These are phyloP conservation scores for Archips xylosteana DNA, from an alignment of 2,888 invertebrate genomes.

Conservation along the genomic window DNA sequence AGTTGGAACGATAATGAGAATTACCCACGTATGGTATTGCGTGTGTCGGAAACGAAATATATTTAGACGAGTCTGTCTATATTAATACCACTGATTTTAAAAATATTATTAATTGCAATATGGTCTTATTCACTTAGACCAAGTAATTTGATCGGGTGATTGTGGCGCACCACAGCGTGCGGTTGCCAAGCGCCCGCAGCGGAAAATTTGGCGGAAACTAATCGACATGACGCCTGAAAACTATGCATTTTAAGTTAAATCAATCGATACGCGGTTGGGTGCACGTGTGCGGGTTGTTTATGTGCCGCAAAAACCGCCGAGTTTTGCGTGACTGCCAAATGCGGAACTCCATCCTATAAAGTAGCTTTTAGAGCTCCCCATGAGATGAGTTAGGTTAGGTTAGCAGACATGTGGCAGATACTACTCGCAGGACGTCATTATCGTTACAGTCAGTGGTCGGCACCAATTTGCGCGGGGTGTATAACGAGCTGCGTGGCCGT, in stretches of 20 bases:
- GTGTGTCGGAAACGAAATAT: conserved; percentile 59
- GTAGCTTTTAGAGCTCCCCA: conserved; percentile 77
- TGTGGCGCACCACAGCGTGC: conserved; percentile 66
- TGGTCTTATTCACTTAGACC: conserved; percentile 55
- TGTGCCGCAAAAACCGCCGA: conserved; percentile 80
- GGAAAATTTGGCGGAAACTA: conserved; percentile 78
- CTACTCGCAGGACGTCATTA: conserved; percentile 74
- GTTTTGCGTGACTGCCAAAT: conserved; percentile 81
- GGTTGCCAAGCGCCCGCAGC: conserved; percentile 77
- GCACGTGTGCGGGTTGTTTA: conserved; percentile 81
- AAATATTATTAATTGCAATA: conserved; percentile 41
- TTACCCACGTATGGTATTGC: conserved; percentile 64
- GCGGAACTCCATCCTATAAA: conserved; percentile 66
- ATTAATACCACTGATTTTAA: conserved; percentile 11
- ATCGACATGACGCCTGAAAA: conserved; percentile 76
- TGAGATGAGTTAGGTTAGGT: conserved; percentile 76
- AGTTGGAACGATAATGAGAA: conserved; percentile 71
- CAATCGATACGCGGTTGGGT: conserved; percentile 79
- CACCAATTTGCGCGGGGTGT: conserved; percentile 72
- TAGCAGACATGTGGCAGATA: conserved; percentile 70
- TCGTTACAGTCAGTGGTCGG: conserved; percentile 76
- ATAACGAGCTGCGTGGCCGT: conserved; percentile 71
- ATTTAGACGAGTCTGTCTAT: conserved; percentile 40
- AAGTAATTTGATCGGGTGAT: conserved; percentile 65
- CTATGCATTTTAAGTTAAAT: conserved; percentile 81